These are phyloP conservation scores for Anableps anableps DNA, from an alignment of 2,797 vertebrate species.

Conservation along the genomic window DNA sequence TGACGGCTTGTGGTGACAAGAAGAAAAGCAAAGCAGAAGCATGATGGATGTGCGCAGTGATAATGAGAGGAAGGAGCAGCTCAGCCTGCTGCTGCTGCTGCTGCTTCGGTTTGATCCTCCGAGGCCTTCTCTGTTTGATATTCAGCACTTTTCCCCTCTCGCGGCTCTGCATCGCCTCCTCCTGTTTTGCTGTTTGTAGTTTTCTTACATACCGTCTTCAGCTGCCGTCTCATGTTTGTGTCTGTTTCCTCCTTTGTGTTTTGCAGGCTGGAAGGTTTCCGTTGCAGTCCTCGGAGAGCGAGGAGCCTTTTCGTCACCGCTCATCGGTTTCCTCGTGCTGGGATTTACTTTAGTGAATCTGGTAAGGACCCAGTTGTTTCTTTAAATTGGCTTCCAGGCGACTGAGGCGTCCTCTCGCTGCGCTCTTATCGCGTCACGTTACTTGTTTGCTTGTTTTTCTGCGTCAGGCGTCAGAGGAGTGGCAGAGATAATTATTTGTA, in stretches of 20 bases:
- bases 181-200: background rate
- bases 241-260: background rate
- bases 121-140: slow-evolving; percentile 3
- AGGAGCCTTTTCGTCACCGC: slow-evolving; percentile 26
- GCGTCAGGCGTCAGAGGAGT: slow-evolving; percentile 3
- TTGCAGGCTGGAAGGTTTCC: slow-evolving; percentile 35
- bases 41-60: background rate
- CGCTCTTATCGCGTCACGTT: background rate
- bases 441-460: slow-evolving; percentile 6
- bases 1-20: no score
- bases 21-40: background rate
- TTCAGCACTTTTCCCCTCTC: background rate
- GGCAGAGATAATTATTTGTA: slow-evolving; percentile 40
- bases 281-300: slow-evolving; percentile 5
- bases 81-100: background rate
- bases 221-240: slow-evolving; percentile 7
- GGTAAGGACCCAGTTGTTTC: slow-evolving; percentile 50
- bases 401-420: background rate
- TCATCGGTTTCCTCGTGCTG: slow-evolving; percentile 14
- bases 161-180: background rate
- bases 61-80: background rate
- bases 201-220: background rate
- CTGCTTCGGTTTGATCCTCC: slow-evolving; percentile 4
- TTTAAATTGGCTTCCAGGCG: slow-evolving; percentile 3
- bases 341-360: slow-evolving; percentile 42